These are phyloP conservation scores for Drosophila lacicola DNA, from an alignment of 2,888 invertebrate species.

Conservation along the genomic window DNA sequence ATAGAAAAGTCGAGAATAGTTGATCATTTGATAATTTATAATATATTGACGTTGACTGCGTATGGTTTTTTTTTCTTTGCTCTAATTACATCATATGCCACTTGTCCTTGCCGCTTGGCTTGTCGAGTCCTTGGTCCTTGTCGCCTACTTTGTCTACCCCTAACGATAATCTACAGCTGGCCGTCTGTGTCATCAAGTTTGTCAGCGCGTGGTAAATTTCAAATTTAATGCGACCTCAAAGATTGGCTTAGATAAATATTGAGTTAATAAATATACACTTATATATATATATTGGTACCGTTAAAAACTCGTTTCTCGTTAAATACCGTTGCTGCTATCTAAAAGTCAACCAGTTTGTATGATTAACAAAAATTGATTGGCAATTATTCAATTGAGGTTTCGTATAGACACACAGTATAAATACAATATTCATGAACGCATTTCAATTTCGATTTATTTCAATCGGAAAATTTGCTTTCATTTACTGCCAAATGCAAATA, in stretches of 20 bases:
- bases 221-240: slow-evolving; percentile 27
- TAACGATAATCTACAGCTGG: slow-evolving; percentile 35
- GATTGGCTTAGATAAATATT: background rate
- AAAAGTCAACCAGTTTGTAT: slow-evolving; percentile 3
- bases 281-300: slow-evolving; percentile 3
- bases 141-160: slow-evolving; percentile 9
- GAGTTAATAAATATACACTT: too few relatives aligned
- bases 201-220: slow-evolving; percentile 9
- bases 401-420: background rate
- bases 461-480: background rate
- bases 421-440: slow-evolving; percentile 20
- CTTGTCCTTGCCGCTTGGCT: slow-evolving; percentile 40
- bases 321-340: background rate
- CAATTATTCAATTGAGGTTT: background rate
- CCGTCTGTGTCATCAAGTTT: slow-evolving; percentile 18
- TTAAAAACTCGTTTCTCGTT: slow-evolving; percentile 1
- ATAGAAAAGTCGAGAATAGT: slow-evolving; percentile 12
- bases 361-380: slow-evolving; percentile 15
- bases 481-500: slow-evolving; percentile 3
- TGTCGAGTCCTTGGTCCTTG: slow-evolving; percentile 34
- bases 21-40: slow-evolving; percentile 18
- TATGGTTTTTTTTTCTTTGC: slow-evolving; percentile 5
- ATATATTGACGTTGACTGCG: slow-evolving; percentile 15
- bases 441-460: slow-evolving; percentile 11
- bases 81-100: slow-evolving; percentile 48